These are phyloP conservation scores for Drosophila infuscata DNA, from an alignment of 2,888 invertebrate genomes.

Conservation along the genomic window DNA sequence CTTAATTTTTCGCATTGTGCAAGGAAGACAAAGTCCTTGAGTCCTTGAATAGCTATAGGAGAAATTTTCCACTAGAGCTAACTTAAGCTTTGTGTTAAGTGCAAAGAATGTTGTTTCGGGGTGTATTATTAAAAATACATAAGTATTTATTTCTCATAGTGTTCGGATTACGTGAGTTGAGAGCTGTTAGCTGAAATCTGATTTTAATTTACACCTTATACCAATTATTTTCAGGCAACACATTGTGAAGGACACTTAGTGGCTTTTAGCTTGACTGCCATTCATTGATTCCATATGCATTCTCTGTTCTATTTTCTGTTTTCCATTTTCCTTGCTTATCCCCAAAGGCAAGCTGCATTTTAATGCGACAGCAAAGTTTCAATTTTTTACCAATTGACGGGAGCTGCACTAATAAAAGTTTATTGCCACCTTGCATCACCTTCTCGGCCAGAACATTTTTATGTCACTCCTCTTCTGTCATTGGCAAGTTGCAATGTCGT, in stretches of 20 bases:
- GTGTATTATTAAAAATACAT: neutral
- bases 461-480: constrained; percentile 11
- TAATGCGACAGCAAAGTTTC: constrained; percentile 24
- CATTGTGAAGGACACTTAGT: neutral
- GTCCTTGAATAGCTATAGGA: neutral
- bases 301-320: neutral
- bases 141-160: neutral
- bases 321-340: neutral
- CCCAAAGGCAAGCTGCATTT: constrained; percentile 25
- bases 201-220: neutral
- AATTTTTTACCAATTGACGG: constrained; percentile 54
- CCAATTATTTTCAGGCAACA: neutral
- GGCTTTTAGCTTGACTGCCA: neutral
- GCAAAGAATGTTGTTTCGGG: neutral
- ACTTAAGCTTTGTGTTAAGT: neutral
- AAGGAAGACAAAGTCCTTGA: neutral
- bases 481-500: constrained; percentile 38
- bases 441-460: constrained; percentile 11
- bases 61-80: neutral
- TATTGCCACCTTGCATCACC: constrained; percentile 19
- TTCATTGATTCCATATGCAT: neutral
- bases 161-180: neutral
- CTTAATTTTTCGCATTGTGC: constrained; percentile 16
- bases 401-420: constrained; percentile 53
- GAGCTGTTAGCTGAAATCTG: neutral